Percentiles rank a stretch among this genome's conserved stretches.
Conservation (phyloP, 2,113 vertebrate genomes). For the Vidua macroura region DNA sequence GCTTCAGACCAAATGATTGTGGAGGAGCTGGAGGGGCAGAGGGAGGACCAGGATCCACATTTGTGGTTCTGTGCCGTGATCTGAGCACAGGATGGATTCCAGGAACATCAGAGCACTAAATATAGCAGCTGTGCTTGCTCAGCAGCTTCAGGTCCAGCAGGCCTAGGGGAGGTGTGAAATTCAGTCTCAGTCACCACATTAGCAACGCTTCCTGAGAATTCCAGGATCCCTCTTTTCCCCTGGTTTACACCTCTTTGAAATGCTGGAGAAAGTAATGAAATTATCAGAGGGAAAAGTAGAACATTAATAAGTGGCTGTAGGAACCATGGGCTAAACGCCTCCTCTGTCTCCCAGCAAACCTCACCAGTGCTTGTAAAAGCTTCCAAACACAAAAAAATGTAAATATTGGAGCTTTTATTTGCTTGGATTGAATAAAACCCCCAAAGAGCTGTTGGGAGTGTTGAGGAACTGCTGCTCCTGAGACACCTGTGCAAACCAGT, state of each 20-base stretch:
- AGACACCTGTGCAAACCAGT: not conserved
- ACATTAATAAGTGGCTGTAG: rapidly evolving
- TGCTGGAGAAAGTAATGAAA: not conserved
- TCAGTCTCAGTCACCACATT: not conserved
- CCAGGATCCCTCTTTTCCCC: not conserved
- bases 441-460: not conserved
- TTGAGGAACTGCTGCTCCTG: not conserved
- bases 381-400: not conserved
- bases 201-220: not conserved
- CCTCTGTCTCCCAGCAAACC: not conserved
- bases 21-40: not conserved
- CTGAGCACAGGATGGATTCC: not conserved
- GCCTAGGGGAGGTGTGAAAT: not conserved
- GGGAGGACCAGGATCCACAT: not conserved
- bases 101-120: not conserved
- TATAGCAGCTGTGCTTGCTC: not conserved
- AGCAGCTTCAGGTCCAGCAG: not conserved
- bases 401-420: not conserved
- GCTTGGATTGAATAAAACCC: not conserved
- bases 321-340: not conserved
- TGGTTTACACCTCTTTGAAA: not conserved
- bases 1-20: not conserved
- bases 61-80: not conserved
- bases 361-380: not conserved
- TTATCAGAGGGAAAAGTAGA: not conserved